Percentiles rank a stretch among this genome's conserved stretches.
These are phyloP conservation scores for Urocynchramus pylzowi DNA, from an alignment of 2,113 vertebrate genomes.

Conservation along the genomic window DNA sequence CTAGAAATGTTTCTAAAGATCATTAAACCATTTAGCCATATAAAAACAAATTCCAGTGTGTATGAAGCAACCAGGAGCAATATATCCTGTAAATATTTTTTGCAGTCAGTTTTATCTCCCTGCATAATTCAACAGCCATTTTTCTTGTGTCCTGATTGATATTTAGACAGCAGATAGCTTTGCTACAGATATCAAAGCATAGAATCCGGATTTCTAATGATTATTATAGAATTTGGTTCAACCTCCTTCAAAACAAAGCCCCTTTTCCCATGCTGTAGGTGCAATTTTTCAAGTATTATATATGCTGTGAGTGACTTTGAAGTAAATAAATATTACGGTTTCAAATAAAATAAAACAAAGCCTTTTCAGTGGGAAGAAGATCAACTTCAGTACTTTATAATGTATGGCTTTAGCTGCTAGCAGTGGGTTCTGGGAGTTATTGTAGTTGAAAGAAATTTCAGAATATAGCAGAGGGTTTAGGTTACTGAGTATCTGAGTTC, in stretches of 20 bases:
- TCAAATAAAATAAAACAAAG: slow-evolving; percentile 17
- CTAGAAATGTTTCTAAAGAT: not conserved
- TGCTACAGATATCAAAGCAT: not conserved
- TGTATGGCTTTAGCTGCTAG: slow-evolving; percentile 1
- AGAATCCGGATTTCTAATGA: not conserved
- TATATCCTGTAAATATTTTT: not conserved
- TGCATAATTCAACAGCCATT: not conserved
- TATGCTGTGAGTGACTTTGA: not conserved
- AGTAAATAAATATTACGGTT: slow-evolving; percentile 20
- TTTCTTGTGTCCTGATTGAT: not conserved
- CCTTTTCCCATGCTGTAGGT: not conserved
- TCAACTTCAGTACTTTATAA: not conserved
- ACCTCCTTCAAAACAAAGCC: not conserved
- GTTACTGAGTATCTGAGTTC: not conserved
- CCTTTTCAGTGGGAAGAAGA: slow-evolving; percentile 5
- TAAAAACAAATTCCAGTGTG: not conserved
- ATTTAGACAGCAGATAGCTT: not conserved
- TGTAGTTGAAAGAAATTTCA: not conserved
- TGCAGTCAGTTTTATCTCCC: not conserved
- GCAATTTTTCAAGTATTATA: slow-evolving; percentile 5
- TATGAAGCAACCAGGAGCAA: not conserved
- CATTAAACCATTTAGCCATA: not conserved
- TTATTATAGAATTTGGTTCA: not conserved
- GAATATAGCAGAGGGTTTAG: not conserved
- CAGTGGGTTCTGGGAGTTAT: not conserved